These are phyloP conservation scores for Scomberomorus guttatus DNA, from an alignment of 2,797 vertebrate species.

Conservation along the genomic window DNA sequence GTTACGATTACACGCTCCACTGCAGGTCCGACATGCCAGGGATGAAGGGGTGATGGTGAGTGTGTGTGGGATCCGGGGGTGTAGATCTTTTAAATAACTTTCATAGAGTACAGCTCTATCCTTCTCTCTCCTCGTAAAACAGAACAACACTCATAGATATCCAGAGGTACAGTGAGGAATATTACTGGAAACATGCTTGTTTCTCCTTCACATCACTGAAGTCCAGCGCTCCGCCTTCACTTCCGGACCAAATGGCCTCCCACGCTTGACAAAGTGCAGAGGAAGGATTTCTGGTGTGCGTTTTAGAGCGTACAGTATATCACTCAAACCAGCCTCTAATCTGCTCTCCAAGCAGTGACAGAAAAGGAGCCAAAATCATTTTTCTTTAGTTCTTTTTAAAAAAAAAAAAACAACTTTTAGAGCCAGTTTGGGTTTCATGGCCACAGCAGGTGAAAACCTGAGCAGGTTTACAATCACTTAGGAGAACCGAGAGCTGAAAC, in stretches of 20 bases:
- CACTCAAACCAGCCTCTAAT: conserved; percentile 42
- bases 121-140: conserved; percentile 76
- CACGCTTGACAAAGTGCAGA: conserved; percentile 20
- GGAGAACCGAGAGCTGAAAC: conserved; percentile 39
- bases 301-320: conserved; percentile 51
- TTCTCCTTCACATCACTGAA: conserved; percentile 8
- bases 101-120: conserved; percentile 81
- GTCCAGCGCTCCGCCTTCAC: conserved; percentile 12
- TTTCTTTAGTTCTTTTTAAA: neutral
- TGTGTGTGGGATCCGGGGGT: conserved; percentile 75
- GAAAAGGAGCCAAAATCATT: conserved; percentile 32
- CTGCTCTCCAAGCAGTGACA: conserved; percentile 31
- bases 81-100: conserved; percentile 83
- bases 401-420: conserved; percentile 54
- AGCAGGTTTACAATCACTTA: conserved; percentile 72
- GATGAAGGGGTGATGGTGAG: conserved; percentile 84
- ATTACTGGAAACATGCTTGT: conserved; percentile 46
- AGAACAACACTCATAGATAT: conserved; percentile 62
- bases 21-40: conserved; percentile 83
- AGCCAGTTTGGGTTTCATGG: conserved; percentile 81
- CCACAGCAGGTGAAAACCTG: conserved; percentile 78
- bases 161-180: conserved; percentile 30
- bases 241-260: conserved; percentile 42
- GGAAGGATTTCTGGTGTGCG: conserved; percentile 30
- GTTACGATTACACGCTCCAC: conserved; percentile 91